These are phyloP conservation scores for Archocentrus centrarchus DNA, from an alignment of 2,113 vertebrate species.

Conservation along the genomic window DNA sequence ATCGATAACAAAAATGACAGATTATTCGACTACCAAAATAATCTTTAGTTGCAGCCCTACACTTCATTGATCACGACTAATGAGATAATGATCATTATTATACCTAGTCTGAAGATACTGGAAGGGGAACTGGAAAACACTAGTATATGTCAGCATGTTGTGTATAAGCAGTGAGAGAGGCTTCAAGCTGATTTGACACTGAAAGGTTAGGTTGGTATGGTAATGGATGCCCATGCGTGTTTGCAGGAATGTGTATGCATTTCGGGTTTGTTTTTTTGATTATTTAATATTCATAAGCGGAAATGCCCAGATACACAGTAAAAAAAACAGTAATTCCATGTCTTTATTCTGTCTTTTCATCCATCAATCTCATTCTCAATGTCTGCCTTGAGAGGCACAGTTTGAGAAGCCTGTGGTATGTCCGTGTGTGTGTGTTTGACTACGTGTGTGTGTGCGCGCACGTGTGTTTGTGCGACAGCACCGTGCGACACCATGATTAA, in stretches of 20 bases:
- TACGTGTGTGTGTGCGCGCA: neutral
- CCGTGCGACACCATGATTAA: constrained; percentile 72
- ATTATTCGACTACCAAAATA: no score
- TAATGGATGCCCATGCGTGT: no score
- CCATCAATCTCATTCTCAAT: constrained; percentile 16
- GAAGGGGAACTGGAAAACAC: neutral
- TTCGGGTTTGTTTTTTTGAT: neutral
- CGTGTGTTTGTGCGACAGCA: constrained; percentile 66
- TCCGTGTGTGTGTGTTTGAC: neutral
- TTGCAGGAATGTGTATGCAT: no score
- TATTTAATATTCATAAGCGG: neutral
- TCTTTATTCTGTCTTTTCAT: constrained; percentile 33
- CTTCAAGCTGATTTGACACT: no score
- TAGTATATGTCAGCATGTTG: neutral
- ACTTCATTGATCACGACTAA: neutral
- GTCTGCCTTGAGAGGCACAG: constrained; percentile 23
- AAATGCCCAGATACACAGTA: neutral
- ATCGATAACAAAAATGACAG: no score
- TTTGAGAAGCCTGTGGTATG: constrained; percentile 28
- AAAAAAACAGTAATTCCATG: constrained; percentile 11
- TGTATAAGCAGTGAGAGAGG: neutral
- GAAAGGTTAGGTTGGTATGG: no score
- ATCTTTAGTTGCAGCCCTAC: no score
- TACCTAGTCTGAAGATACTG: no score
- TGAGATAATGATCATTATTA: neutral